Base-by-base conservation (phyloP, 2,797 vertebrate species). In the Dendrocincla fuliginosa region DNA sequence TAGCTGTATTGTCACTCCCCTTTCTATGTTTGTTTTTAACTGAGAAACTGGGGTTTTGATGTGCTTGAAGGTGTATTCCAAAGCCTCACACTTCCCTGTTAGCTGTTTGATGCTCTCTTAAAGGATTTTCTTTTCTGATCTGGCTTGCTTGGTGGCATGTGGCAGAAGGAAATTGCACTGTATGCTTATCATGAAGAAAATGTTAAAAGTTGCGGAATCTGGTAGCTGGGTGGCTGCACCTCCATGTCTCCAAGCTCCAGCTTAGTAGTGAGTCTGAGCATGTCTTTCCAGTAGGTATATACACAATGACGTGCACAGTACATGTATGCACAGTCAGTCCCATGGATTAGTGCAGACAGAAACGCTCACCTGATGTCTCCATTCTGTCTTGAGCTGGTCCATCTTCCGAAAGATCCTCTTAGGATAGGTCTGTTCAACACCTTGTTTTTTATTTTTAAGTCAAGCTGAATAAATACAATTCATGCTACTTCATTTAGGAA, bases 31-130 rank as follows among this genome's bases (percentile, higher is more conserved):
- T 77, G 7, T 56, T 83, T 90, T 74, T 75, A 83, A 35, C 33
- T 23, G 37, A 42, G 30, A 20, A 90, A 35, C 44, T 44, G 35
- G 5, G 7, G 1, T 44, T 93, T 94, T 86, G 24, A 2, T 82
- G 81, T 78, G 64, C 19, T 89, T 89, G 92, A 89, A 96, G 87
- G 56, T 95, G 57, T 80, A 46, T 81, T 79, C 19, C 65, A 79
- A 60, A 81, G 67, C 50, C 55, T 94, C n/a, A 33, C 25, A 64
- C 52, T 59, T 78, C 41, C 35, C 44, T 83, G 46, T 46, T 10
- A 63, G 69, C 65, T 13, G 8, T 44, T 76, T 83, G 63, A 57
- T 88, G 32, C 9, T 63, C 41, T 73, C 55, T 57, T 13, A 5
- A 90, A 96, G 87, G 57, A 13, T 59, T 71, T 74, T 24, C 5